Evolutionary conservation across 1,140 invertebrate genomes (phyloP).

Genomic region (Cherax destructor): DNA sequence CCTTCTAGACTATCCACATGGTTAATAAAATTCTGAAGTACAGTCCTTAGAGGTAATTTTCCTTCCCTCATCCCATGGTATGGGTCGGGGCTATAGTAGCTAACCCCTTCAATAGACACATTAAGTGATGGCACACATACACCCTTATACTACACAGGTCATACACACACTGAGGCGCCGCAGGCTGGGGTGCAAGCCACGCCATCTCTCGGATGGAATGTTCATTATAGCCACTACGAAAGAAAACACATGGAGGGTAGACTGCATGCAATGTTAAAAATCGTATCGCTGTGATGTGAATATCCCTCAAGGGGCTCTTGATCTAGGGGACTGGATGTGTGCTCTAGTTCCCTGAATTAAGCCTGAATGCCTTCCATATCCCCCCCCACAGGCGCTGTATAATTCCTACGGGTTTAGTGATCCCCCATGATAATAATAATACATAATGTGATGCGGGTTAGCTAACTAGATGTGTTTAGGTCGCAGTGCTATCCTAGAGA

Average conservation of each 20-base stretch:
- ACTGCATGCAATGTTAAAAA: not conserved
- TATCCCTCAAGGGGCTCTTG: too few species aligned
- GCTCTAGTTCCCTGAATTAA: too few species aligned
- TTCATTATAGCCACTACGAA: not conserved
- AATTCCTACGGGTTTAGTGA: too few species aligned
- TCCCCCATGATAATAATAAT: too few species aligned
- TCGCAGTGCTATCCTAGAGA: too few species aligned
- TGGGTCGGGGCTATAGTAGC: constrained; percentile 58
- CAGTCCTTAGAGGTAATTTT: constrained; percentile 75
- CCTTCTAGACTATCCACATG: constrained; percentile 78
- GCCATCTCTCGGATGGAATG: constrained; percentile 72
- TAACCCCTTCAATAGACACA: constrained; percentile 58
- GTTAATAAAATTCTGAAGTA: constrained; percentile 78
- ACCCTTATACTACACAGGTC: constrained; percentile 74
- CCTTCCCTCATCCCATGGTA: constrained; percentile 72
- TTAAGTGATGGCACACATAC: constrained; percentile 52
- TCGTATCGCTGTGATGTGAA: too few species aligned
- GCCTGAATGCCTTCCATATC: too few species aligned
- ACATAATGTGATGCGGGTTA: too few species aligned
- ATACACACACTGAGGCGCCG: constrained; percentile 76
- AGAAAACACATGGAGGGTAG: constrained; percentile 20
- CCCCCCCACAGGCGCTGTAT: too few species aligned
- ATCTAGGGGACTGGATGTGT: too few species aligned
- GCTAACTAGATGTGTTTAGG: too few species aligned
- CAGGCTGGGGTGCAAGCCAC: constrained; percentile 75